Base-by-base conservation (phyloP, 2,113 vertebrate species). In the Sphaerodactylus townsendi region DNA sequence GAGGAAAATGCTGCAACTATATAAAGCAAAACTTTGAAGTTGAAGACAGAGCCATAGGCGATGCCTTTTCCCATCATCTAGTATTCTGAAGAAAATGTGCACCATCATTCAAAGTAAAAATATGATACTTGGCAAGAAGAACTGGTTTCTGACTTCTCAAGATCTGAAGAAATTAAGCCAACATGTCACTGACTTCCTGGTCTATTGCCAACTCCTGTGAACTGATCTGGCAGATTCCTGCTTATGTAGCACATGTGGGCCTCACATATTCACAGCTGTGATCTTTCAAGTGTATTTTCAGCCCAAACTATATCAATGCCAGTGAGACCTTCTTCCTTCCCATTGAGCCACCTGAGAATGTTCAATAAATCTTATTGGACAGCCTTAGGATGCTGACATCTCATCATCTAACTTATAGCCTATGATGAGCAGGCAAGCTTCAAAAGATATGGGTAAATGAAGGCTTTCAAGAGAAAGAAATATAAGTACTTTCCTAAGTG, bases 11-110 rank as follows among this genome's bases (percentile, higher is more conserved):
- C 17, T 2, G 39, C 81, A 28, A 62, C 74, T 41, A 8, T 19
- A 74, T 13, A 0, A 62, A 78, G 5, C 0, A 39, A 14, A 68
- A n/a, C 10, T 87, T 81, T 87, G 48, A 80, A 17, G 39, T 66
- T 6, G 8, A 25, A 33, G 59, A 76, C 71, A 87, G 28, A 73
- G 25, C 5, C 1, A 7, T 19, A 69, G 15, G 53, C 5, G 80
- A 7, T 56, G 46, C 3, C 2, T 77, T 84, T 90, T 84, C 46
- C 28, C 56, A 70, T 46, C 15, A 71, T 39, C 2, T 19, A 79
- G 83, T 82, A 76, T 65, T 5, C 10, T 86, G 66, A 91, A 64
- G 25, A 79, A 9, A 80, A 83, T 6, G 64, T 74, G 11, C 2
- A 66, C 46, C 73, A 19, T 48, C 39, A 1, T 85, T 85, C 33